A percentile compares a stretch with the other conserved stretches of the same genome.
Evolutionary conservation across 1,140 invertebrate species (phyloP).

Genomic region (Zaprionus ornatus): DNA sequence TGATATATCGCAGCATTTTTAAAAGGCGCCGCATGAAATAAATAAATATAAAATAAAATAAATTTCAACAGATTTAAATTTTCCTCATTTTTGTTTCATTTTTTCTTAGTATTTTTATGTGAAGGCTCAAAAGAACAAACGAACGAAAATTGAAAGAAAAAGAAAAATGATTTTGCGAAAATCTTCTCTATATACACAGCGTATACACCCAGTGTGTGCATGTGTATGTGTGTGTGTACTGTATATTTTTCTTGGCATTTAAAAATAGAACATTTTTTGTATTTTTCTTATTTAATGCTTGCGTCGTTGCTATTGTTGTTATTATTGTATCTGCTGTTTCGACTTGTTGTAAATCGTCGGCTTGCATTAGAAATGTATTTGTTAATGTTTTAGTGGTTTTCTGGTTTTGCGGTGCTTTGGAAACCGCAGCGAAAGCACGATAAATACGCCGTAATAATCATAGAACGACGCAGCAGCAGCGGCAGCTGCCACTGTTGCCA

Average conservation of each 20-base stretch:
- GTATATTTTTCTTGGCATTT: constrained; percentile 77
- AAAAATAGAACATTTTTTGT: constrained; percentile 78
- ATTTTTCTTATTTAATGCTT: constrained; percentile 80
- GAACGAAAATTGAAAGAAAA: constrained; percentile 55
- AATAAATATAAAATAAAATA: constrained; percentile 47
- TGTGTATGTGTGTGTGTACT: constrained; percentile 44
- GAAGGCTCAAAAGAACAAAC: constrained; percentile 46
- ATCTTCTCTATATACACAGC: constrained; percentile 53
- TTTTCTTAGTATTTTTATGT: constrained; percentile 25
- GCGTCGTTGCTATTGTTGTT: constrained; percentile 42
- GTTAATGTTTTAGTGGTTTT: constrained; percentile 78
- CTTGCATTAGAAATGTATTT: constrained; percentile 82
- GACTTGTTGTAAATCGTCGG: constrained; percentile 82
- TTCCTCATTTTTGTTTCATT: constrained; percentile 3
- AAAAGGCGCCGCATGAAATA: constrained; percentile 44
- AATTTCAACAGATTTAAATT: constrained; percentile 37
- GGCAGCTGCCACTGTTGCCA: neutral
- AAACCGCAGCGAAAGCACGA: constrained; percentile 58
- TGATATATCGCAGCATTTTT: constrained; percentile 6
- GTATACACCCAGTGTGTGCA: constrained; percentile 4
- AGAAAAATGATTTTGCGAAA: constrained; percentile 79
- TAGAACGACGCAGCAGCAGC: neutral
- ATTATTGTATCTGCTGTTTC: constrained; percentile 37
- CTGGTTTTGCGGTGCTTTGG: constrained; percentile 55
- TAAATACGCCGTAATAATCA: constrained; percentile 51